These are phyloP conservation scores for Eupithecia insigniata DNA, from an alignment of 2,888 invertebrate species.

Conservation along the genomic window DNA sequence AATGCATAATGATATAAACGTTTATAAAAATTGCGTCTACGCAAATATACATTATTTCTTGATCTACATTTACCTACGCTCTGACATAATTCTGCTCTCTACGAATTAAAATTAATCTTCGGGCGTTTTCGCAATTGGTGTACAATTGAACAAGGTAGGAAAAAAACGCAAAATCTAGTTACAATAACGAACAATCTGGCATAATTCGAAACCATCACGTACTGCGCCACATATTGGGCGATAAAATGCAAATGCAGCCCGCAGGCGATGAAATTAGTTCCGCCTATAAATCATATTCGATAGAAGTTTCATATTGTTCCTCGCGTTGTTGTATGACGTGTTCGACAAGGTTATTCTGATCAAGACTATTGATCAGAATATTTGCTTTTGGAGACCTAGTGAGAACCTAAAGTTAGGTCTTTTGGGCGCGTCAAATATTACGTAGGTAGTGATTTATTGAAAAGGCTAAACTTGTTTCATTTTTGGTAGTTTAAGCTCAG, in stretches of 20 bases:
- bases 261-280: constrained; percentile 33
- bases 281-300: constrained; percentile 35
- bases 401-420: not conserved
- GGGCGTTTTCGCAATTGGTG: not conserved
- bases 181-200: constrained; percentile 18
- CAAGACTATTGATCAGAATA: too few relatives aligned
- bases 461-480: too few relatives aligned
- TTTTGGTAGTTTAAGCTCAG: too few relatives aligned
- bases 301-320: constrained; percentile 3
- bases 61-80: not conserved
- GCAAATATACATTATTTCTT: not conserved
- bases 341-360: not conserved
- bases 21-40: too few relatives aligned
- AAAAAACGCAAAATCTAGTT: not conserved
- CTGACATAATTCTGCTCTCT: not conserved
- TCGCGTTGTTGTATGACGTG: not conserved
- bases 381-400: not conserved
- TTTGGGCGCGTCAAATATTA: not conserved
- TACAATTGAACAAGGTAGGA: not conserved
- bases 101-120: not conserved
- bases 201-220: constrained; percentile 29
- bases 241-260: constrained; percentile 45
- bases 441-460: too few relatives aligned
- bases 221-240: constrained; percentile 18
- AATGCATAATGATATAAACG: too few relatives aligned